Evolutionary conservation across 2,797 vertebrate species (phyloP).

Genomic region (Chelidonichthys spinosus): DNA sequence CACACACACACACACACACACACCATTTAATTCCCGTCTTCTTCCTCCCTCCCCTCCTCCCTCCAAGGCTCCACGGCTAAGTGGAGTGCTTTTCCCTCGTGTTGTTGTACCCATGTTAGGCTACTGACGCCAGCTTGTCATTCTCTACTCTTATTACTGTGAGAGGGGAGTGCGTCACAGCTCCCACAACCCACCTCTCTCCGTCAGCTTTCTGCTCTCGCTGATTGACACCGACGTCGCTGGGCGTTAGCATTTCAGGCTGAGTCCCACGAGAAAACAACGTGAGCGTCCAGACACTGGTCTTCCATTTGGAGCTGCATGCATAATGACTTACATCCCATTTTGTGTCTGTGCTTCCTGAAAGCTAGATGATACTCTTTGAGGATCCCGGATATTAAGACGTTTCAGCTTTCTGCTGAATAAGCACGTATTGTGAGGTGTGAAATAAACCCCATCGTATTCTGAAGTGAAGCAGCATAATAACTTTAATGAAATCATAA

Average conservation of each 20-base stretch:
- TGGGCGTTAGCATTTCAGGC: conserved; percentile 62
- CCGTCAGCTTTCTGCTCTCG: conserved; percentile 60
- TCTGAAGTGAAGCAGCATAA: background rate
- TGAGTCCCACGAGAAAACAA: conserved; percentile 44
- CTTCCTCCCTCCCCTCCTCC: conserved; percentile 19
- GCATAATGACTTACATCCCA: conserved; percentile 46
- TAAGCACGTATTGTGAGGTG: background rate
- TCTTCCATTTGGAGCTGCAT: conserved; percentile 64
- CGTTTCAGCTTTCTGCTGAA: background rate
- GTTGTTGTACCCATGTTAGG: conserved; percentile 62
- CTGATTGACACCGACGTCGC: conserved; percentile 69
- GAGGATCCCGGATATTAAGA: background rate
- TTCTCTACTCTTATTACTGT: conserved; percentile 64
- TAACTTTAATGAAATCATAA: background rate
- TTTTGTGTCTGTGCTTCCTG: conserved; percentile 28
- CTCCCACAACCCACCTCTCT: conserved; percentile 59
- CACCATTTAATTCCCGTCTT: conserved; percentile 19
- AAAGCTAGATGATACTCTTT: conserved; percentile 17
- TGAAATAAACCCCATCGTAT: background rate
- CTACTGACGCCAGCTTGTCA: conserved; percentile 69
- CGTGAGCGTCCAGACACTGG: conserved; percentile 49
- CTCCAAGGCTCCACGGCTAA: conserved; percentile 50
- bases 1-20: conserved; percentile 6
- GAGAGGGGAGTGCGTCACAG: conserved; percentile 61
- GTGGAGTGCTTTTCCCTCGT: conserved; percentile 62